Base-by-base conservation (phyloP, 2,113 vertebrate genomes). In the Sclerurus mexicanus region DNA sequence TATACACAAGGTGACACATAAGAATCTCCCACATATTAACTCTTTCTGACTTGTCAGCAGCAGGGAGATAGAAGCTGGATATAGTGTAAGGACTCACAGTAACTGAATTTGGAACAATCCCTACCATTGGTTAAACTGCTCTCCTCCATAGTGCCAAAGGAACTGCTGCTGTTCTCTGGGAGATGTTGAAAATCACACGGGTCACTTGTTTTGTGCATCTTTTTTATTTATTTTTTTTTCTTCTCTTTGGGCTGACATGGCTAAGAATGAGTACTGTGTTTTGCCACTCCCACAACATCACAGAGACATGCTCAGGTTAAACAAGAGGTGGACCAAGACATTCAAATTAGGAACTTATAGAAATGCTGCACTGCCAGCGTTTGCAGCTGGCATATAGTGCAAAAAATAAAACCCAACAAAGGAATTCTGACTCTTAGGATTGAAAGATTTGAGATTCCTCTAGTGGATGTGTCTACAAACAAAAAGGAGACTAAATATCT, bases 391-490 rank as follows among this genome's bases (percentile, higher is more conserved):
- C 27, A 7, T n/a, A 50, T 1, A 42, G 18, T 10, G 7, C 4
- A 69, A 55, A 3, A 6, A 7, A 9, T 14, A 33, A 53, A 31
- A 6, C 33, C 5, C 31, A n/a, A 22, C 55, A n/a, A 60, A 27
- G 25, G 37, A 59, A 59, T 3, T 14, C 14, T 30, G 77, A 2
- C 14, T 55, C 22, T 42, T 58, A 6, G 6, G 4, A 53, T 4
- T 55, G 23, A 85, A 88, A 63, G 9, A 44, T 42, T 71, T 39
- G 31, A 71, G 14, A 69, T 50, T 77, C 85, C 17, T 14, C 15
- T 35, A 18, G 20, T 18, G 19, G 17, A 37, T 0, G 0, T 19
- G 7, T 39, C 25, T 55, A 49, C 2, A 24, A 35, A 47, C 20
- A 60, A 73, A 71, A 46, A 10, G 6, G 14, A 49, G 9, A 69